These are phyloP conservation scores for Platorchestia sp. DNA, from an alignment of 1,140 invertebrate species.

Conservation along the genomic window DNA sequence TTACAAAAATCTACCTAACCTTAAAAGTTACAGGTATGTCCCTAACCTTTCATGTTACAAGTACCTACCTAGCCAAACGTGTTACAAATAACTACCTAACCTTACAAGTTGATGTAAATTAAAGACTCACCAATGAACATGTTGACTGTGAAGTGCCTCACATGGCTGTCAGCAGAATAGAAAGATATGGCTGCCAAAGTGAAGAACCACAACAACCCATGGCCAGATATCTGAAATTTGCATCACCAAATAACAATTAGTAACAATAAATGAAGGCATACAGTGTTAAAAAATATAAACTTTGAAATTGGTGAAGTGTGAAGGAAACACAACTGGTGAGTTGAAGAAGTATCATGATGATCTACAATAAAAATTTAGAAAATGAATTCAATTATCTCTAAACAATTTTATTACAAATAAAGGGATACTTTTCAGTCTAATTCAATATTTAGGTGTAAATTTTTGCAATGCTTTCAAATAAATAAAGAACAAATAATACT, in stretches of 20 bases:
- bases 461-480: not conserved
- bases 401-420: not conserved
- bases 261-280: not conserved
- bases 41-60: too few relatives aligned
- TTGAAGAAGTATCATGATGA: not conserved
- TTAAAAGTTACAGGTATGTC: too few relatives aligned
- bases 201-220: conserved; percentile 89
- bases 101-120: not conserved
- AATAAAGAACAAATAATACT: too few relatives aligned
- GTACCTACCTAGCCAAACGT: too few relatives aligned
- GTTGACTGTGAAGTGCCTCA: conserved; percentile 87
- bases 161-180: conserved; percentile 76
- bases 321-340: not conserved
- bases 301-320: not conserved
- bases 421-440: too few relatives aligned
- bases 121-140: conserved; percentile 82
- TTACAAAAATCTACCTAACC: too few relatives aligned
- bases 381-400: not conserved
- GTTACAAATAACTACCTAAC: too few relatives aligned
- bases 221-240: conserved; percentile 81
- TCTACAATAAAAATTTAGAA: not conserved
- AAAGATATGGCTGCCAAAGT: conserved; percentile 82
- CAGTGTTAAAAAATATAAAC: not conserved
- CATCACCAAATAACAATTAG: not conserved
- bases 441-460: not conserved